Percentiles rank a stretch among this genome's conserved stretches.
Evolutionary conservation across 2,113 vertebrate genomes (phyloP).

Genomic region (Passer domesticus): DNA sequence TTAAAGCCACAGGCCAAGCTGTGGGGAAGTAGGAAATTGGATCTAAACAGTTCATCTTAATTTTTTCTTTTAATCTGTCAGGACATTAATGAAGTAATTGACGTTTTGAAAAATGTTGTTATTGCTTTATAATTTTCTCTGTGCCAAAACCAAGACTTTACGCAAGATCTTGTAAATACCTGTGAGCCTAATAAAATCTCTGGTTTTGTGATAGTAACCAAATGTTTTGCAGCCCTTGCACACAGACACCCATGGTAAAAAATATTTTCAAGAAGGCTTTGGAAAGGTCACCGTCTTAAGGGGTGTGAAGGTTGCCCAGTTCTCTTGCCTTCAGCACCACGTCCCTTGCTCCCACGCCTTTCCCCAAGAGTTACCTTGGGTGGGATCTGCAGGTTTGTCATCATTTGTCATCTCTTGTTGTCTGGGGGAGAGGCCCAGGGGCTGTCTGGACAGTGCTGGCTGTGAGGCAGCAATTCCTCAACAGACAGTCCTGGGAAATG

Average conservation of each 20-base stretch:
- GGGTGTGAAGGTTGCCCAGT: not conserved
- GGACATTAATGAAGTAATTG: not conserved
- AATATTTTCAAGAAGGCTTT: not conserved
- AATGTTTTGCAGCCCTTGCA: not conserved
- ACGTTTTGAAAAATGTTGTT: not conserved
- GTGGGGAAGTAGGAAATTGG: not conserved
- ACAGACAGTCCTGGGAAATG: not conserved
- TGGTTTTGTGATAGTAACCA: not conserved
- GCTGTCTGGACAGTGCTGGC: not conserved
- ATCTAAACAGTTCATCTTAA: not conserved
- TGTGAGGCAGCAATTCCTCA: not conserved
- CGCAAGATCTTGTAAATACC: not conserved
- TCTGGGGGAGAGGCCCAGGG: not conserved
- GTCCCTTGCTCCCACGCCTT: not conserved
- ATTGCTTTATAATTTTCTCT: not conserved
- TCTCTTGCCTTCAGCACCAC: not conserved
- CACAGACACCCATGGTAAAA: not conserved
- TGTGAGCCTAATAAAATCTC: not conserved
- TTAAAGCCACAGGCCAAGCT: not conserved
- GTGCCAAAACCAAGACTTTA: not conserved
- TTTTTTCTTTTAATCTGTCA: not conserved
- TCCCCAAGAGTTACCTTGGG: not conserved
- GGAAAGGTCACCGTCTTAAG: not conserved
- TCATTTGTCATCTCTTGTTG: not conserved
- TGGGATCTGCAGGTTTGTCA: not conserved